Percentiles rank a stretch among this genome's conserved stretches.
phyloP scores from a whole-genome alignment of 2,888 invertebrate genomes.

The Torymus auratus region DNA sequence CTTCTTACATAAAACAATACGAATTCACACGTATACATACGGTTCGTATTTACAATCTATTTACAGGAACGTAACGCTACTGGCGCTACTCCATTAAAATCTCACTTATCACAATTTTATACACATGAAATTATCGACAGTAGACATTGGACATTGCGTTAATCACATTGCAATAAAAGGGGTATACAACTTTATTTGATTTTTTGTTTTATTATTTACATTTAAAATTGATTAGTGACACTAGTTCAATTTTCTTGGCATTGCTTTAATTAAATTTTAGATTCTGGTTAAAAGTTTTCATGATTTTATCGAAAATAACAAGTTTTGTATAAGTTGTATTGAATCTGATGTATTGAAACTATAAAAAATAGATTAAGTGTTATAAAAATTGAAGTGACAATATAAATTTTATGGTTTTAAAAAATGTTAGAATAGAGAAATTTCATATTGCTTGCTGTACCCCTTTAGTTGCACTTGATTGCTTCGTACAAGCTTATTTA shows the following conservation, averaged over 20 bases:
- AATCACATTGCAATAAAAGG: slow-evolving; percentile 36
- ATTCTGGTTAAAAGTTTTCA: too few species aligned
- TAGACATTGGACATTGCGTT: slow-evolving; percentile 39
- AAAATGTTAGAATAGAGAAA: not conserved
- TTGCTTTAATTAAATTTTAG: too few species aligned
- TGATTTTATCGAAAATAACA: too few species aligned
- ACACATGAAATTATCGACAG: slow-evolving; percentile 49
- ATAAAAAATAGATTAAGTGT: too few species aligned
- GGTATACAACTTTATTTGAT: not conserved
- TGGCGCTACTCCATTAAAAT: slow-evolving; percentile 37
- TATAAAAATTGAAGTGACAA: too few species aligned
- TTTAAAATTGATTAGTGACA: not conserved
- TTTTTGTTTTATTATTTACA: not conserved
- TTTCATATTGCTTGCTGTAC: not conserved
- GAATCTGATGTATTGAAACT: too few species aligned
- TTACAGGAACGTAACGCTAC: slow-evolving; percentile 47
- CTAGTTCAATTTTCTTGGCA: too few species aligned
- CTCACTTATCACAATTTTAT: slow-evolving; percentile 52
- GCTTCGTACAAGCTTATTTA: slow-evolving; percentile 35
- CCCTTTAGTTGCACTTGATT: slow-evolving; percentile 34
- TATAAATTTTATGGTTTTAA: slow-evolving; percentile 1
- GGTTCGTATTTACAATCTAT: slow-evolving; percentile 53
- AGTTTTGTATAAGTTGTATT: too few species aligned
- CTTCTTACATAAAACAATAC: slow-evolving; percentile 47
- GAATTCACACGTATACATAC: slow-evolving; percentile 46